A percentile compares a stretch with the other conserved stretches of the same genome.
Evolutionary conservation across 2,113 vertebrate genomes (phyloP).

Genomic region (Rhea pennata): DNA sequence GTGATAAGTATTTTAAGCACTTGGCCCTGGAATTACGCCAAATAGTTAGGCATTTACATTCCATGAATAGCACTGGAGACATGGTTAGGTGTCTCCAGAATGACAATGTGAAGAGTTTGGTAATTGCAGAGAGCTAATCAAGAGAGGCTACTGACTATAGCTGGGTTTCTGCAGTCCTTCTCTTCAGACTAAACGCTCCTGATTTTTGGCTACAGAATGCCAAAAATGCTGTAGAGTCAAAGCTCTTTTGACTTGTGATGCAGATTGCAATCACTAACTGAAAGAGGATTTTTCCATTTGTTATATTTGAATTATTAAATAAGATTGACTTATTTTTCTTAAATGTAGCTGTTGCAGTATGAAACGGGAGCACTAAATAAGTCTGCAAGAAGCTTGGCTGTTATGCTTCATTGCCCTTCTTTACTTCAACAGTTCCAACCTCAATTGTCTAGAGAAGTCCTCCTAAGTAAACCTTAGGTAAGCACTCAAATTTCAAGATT

Average conservation of each 20-base stretch:
- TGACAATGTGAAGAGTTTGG: not conserved
- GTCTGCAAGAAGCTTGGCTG: not conserved
- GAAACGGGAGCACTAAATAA: not conserved
- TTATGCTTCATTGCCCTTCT: not conserved
- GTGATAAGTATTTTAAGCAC: not conserved
- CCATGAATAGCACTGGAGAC: not conserved
- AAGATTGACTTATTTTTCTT: not conserved
- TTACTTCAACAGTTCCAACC: not conserved
- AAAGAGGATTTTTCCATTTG: not conserved
- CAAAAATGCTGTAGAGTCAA: too few relatives aligned
- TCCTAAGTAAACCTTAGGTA: not conserved
- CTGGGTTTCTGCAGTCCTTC: too few relatives aligned
- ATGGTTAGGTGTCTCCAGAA: not conserved
- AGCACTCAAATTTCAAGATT: not conserved
- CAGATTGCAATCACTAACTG: not conserved
- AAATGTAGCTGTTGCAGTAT: not conserved
- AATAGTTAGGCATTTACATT: not conserved
- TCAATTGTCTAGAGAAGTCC: not conserved
- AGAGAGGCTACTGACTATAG: not conserved
- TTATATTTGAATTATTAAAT: not conserved
- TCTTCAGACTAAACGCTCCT: not conserved
- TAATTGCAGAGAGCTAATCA: not conserved
- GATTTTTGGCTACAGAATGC: not conserved
- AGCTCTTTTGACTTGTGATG: not conserved
- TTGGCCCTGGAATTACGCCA: not conserved